Percentiles rank a stretch among this genome's conserved stretches.
Evolutionary conservation across 2,113 vertebrate genomes (phyloP).

Genomic region (Amazona vittata): DNA sequence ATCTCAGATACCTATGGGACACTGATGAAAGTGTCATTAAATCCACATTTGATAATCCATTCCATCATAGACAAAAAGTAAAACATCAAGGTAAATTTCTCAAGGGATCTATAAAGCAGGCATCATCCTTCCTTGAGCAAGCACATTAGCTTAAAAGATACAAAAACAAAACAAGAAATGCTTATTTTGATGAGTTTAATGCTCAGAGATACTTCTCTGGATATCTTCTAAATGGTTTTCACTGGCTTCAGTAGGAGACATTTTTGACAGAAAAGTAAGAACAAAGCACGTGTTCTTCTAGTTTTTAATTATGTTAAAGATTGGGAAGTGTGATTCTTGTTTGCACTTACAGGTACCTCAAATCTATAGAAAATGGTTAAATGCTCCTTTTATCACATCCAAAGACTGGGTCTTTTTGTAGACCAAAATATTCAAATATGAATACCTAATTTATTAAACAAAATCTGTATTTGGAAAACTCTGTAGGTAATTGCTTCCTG

Average conservation of each 20-base stretch:
- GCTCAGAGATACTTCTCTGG: neutral
- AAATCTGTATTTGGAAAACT: neutral
- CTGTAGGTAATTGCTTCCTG: neutral
- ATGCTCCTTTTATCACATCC: neutral
- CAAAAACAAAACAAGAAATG: neutral
- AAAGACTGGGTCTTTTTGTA: neutral
- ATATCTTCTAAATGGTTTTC: neutral
- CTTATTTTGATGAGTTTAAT: neutral
- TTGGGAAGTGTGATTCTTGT: neutral
- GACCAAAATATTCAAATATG: neutral
- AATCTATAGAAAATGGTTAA: neutral
- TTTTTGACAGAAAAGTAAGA: neutral
- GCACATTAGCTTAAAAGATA: neutral
- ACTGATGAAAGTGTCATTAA: conserved; percentile 27
- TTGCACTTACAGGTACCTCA: neutral
- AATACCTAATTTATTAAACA: neutral
- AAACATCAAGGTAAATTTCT: conserved; percentile 38
- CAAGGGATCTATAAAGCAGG: neutral
- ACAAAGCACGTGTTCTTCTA: neutral
- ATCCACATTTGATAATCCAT: conserved; percentile 40
- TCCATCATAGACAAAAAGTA: conserved; percentile 22
- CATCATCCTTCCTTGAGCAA: neutral
- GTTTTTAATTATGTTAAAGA: neutral
- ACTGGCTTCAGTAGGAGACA: neutral
- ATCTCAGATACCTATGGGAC: neutral